These are phyloP conservation scores for Podarcis muralis DNA, from an alignment of 2,113 vertebrate genomes.

Conservation along the genomic window DNA sequence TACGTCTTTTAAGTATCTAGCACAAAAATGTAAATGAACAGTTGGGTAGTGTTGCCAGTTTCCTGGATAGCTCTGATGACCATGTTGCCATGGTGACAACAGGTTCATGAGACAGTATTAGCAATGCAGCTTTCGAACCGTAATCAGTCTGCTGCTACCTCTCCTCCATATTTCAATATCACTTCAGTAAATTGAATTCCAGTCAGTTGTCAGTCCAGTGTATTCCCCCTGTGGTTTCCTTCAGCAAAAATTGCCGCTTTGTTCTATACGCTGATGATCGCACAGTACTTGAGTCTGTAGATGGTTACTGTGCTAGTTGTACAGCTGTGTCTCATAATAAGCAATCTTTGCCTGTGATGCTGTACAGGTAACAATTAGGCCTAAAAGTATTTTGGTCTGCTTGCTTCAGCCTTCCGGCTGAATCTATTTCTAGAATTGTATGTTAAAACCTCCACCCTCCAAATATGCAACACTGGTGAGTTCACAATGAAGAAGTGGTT, in stretches of 20 bases:
- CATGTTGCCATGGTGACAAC: slow-evolving; percentile 74
- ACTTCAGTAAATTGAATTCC: slow-evolving; percentile 77
- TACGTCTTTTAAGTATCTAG: slow-evolving; percentile 57
- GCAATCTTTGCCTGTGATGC: slow-evolving; percentile 52
- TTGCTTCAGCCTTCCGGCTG: slow-evolving; percentile 21
- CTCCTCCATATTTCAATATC: slow-evolving; percentile 74
- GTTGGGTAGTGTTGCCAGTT: slow-evolving; percentile 48
- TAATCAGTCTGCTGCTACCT: slow-evolving; percentile 72
- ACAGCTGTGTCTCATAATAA: slow-evolving; percentile 54
- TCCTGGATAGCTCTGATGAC: slow-evolving; percentile 65
- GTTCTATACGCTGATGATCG: slow-evolving; percentile 70
- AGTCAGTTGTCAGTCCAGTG: slow-evolving; percentile 75
- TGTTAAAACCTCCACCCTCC: neutral
- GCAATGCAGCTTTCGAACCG: slow-evolving; percentile 72
- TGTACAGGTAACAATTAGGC: slow-evolving; percentile 59
- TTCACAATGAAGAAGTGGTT: slow-evolving; percentile 31
- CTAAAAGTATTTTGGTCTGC: slow-evolving; percentile 51
- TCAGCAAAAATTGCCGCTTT: slow-evolving; percentile 70
- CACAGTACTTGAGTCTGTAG: slow-evolving; percentile 68
- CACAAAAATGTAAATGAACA: slow-evolving; percentile 73
- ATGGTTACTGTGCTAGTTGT: slow-evolving; percentile 69
- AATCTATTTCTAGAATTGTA: neutral
- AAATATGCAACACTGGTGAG: slow-evolving; percentile 34
- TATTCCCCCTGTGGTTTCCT: slow-evolving; percentile 70
- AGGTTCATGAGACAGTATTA: slow-evolving; percentile 73